Percentiles rank a stretch among this genome's conserved stretches.
Conservation (phyloP, 2,888 invertebrate species). For the Erannis defoliaria region DNA sequence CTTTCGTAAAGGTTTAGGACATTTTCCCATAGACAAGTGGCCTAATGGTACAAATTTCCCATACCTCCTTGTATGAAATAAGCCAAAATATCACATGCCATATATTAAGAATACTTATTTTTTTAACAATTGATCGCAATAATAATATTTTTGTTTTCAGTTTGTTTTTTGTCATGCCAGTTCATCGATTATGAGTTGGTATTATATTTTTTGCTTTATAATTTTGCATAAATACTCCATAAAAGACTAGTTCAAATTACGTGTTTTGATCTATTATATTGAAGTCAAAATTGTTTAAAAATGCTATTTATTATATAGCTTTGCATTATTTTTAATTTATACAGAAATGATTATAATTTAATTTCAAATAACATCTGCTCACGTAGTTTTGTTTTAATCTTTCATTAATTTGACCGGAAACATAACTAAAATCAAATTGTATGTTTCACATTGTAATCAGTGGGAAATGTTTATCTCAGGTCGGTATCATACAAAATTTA, state of each 20-base stretch:
- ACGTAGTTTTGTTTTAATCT: background rate
- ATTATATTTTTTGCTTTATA: background rate
- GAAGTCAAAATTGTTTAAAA: background rate
- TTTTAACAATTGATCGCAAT: too few species aligned
- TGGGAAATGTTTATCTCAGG: too few species aligned
- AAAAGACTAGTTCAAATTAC: background rate
- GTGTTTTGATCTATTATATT: slow-evolving; percentile 7
- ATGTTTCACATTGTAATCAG: too few species aligned
- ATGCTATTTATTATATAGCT: background rate
- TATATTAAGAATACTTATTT: too few species aligned
- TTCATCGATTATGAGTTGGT: background rate
- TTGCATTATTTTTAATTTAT: slow-evolving; percentile 4
- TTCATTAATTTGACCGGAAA: background rate
- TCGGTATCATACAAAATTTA: too few species aligned
- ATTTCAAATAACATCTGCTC: slow-evolving; percentile 11
- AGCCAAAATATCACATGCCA: too few species aligned
- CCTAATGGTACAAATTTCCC: too few species aligned
- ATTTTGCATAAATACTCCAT: slow-evolving; percentile 10
- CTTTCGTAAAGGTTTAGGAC: too few species aligned
- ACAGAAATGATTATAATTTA: background rate
- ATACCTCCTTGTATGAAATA: too few species aligned
- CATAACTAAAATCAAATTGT: background rate
- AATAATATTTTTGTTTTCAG: background rate
- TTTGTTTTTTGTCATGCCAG: background rate
- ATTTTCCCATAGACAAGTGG: too few species aligned